phyloP scores from a whole-genome alignment of 2,888 invertebrate genomes.

The Eulithis prunata region DNA sequence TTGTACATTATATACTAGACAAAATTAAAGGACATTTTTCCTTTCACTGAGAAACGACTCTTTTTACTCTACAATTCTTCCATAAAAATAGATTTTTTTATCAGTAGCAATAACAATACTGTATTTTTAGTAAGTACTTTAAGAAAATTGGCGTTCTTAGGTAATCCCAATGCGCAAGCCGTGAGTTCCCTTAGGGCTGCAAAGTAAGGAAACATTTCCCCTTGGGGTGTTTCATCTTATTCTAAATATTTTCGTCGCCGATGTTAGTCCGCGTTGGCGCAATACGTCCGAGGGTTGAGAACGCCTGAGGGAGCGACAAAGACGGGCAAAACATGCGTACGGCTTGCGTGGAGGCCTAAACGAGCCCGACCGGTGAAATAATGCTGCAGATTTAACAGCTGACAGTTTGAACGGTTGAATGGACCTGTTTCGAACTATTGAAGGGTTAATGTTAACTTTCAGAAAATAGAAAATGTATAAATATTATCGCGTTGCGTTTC shows the following conservation, averaged over 20 bases:
- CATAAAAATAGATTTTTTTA: too few species aligned
- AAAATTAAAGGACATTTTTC: too few species aligned
- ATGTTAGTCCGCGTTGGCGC: neutral
- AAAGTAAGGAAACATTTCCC: neutral
- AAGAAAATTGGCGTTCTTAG: neutral
- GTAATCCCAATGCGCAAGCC: neutral
- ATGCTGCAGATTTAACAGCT: conserved; percentile 8
- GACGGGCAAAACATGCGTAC: neutral
- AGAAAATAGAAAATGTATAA: too few species aligned
- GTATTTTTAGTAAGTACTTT: neutral
- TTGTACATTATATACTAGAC: too few species aligned
- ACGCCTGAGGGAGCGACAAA: neutral
- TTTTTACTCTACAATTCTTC: too few species aligned
- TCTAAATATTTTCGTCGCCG: neutral
- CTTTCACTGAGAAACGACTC: too few species aligned
- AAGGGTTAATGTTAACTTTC: too few species aligned
- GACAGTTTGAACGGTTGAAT: conserved; percentile 4
- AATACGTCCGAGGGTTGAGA: neutral
- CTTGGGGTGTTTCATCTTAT: neutral
- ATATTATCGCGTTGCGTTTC: too few species aligned
- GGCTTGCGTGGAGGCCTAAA: neutral
- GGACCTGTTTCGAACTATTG: neutral
- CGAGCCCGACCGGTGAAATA: conserved; percentile 7
- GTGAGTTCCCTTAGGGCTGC: neutral
- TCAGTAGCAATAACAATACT: too few species aligned